Evolutionary conservation across 2,888 invertebrate genomes (phyloP), one percentile per base, ranked within the genome.

Genomic region (Stenichneumon culpator): DNA sequence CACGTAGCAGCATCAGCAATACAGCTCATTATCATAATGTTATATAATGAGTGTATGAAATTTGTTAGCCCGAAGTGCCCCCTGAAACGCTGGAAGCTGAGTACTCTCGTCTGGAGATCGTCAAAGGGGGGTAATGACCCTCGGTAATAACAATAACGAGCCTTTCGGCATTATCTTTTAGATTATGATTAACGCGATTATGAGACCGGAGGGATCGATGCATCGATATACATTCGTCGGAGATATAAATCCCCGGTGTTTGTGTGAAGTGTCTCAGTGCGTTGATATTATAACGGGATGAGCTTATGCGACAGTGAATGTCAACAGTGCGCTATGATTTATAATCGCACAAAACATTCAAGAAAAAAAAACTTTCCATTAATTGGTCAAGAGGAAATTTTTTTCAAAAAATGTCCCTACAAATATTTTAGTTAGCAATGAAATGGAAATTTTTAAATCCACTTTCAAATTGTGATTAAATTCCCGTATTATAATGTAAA

Each of bases 141-240:
- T 52, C n/a, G 50, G 44, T 68, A 73, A 47, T 44, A 54, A 79
- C 73, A 79, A 70, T 75, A 75, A 65, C 50, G 68, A 63, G 68
- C 39, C 28, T 68, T 32, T 67, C 39, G 68, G 60, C 54, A 72
- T 73, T 73, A 68, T 32, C 52, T 50, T 50, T 60, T 25, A 68
- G 67, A 67, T 77, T 77, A 25, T 77, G 25, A 50, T 69, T 69
- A 52, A 50, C n/a, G 7, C 16, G 69, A 39, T 25, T 16, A 50
- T 69, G 28, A 25, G 50, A 69, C 47, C 22, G 28, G n/a, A 16
- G 25, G 68, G 50, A 50, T 69, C 47, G 39, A 69, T 4, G n/a
- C 7, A 6, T 28, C 50, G 50, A 69, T n/a, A 32, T 28, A 9
- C 22, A 22, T 39, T 14, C 2, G 28, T 39, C 39, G 19, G 2